phyloP scores from a whole-genome alignment of 2,888 invertebrate species.

The Drosophila leonis region DNA sequence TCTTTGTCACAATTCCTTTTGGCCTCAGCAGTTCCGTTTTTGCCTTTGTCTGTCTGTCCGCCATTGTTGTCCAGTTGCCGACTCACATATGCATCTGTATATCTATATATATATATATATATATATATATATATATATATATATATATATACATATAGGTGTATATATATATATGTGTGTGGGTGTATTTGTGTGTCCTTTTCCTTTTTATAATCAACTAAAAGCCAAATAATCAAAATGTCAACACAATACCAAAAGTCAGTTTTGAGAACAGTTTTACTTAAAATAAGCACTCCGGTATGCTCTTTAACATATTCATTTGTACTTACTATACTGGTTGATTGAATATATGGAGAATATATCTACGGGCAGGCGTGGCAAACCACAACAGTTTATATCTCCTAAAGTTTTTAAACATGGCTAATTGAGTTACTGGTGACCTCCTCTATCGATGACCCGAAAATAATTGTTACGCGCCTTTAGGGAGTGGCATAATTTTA shows the following conservation, averaged over 20 bases:
- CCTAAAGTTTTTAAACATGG: no score
- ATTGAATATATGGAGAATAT: no score
- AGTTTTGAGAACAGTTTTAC: slow-evolving; percentile 9
- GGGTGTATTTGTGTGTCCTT: slow-evolving; percentile 18
- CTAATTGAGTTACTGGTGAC: no score
- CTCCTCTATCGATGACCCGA: no score
- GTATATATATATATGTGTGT: slow-evolving; percentile 1
- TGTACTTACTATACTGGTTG: no score
- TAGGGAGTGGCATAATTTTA: no score
- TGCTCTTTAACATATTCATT: slow-evolving; percentile 21
- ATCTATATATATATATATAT: not conserved
- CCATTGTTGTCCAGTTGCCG: slow-evolving; percentile 50
- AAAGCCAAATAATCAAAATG: slow-evolving; percentile 77
- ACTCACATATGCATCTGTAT: slow-evolving; percentile 23
- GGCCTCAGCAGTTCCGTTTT: slow-evolving; percentile 46
- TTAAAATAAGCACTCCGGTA: slow-evolving; percentile 14
- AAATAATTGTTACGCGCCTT: no score
- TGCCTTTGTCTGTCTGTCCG: slow-evolving; percentile 45
- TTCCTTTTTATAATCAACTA: slow-evolving; percentile 72
- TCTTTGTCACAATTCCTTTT: slow-evolving; percentile 62
- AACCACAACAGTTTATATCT: no score
- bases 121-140: slow-evolving; percentile 4
- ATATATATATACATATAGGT: slow-evolving; percentile 5
- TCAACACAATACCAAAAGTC: slow-evolving; percentile 58
- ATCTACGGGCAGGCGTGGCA: no score